Evolutionary conservation across 2,113 vertebrate species (phyloP).

Genomic region (Laticauda colubrina): DNA sequence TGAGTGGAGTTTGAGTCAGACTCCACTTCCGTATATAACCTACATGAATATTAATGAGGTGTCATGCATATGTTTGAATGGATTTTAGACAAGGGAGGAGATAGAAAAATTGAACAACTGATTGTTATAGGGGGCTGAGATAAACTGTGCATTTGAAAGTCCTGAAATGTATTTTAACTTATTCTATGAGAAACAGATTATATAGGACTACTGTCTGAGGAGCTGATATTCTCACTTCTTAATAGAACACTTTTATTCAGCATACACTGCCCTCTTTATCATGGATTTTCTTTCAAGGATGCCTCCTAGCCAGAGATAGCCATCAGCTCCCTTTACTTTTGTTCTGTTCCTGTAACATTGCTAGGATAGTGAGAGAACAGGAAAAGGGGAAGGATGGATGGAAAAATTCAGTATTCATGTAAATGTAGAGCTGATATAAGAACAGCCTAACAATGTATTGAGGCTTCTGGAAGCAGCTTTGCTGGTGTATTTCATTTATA

Average conservation of each 20-base stretch:
- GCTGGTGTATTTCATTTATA: background rate
- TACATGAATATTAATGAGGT: too few relatives aligned
- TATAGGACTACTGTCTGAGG: background rate
- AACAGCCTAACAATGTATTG: constrained; percentile 6
- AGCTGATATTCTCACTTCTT: background rate
- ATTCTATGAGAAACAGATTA: background rate
- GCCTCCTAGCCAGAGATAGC: background rate
- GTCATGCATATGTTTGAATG: background rate
- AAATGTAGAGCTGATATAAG: background rate
- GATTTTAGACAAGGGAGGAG: background rate
- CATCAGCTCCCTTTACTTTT: background rate
- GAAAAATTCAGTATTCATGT: background rate
- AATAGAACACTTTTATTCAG: background rate
- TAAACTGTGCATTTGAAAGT: background rate
- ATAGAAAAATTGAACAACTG: background rate
- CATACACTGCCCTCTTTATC: background rate
- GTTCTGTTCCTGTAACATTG: background rate
- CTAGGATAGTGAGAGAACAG: background rate
- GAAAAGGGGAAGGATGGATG: background rate
- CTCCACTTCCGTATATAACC: too few relatives aligned
- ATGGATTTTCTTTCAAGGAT: background rate
- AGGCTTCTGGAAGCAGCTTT: background rate
- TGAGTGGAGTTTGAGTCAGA: too few relatives aligned
- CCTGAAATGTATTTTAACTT: background rate
- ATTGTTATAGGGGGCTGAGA: background rate